Evolutionary conservation across 2,888 invertebrate genomes (phyloP), one percentile per base, ranked within the genome.

Genomic region (Dasysyrphus tricinctus): DNA sequence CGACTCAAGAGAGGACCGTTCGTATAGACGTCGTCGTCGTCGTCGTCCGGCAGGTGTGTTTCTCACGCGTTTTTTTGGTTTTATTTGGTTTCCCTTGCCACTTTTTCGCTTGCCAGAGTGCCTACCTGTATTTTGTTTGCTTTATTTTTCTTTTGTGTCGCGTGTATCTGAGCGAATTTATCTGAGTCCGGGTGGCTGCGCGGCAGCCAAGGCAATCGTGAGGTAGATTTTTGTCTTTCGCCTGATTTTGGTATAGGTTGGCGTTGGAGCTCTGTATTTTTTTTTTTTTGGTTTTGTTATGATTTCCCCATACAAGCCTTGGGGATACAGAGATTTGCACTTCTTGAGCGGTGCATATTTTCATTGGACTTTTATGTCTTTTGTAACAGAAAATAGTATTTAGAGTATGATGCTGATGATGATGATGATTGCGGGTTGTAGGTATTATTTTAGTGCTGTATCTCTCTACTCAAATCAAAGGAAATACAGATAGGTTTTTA

Each of bases 11-110:
- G 19, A 14, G 14, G 7, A 44, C 37, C 51, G 6, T 69, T 24
- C n/a, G n/a, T 44, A n/a, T 7, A 44, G 16, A 4, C 29, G 12
- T 32, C 37, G 16, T 65, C 65, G 8, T 67, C 49, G 24, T 51
- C 51, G 74, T 86, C 81, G 86, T 86, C 86, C 81, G 86, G 86
- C 86, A 86, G 86, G 86, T 86, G 86, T 86, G 86, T 86, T 86
- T 86, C 86, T 86, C 86, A 86, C 86, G 86, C 86, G 78, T 80
- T 85, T 85, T 69, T 76, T 73, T 75, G 6, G 24, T 51, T 69
- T 69, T 69, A 51, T 69, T 69, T 69, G 37, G 67, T 69, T 69
- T 49, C 24, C 67, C 67, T 69, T 69, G 51, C 16, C 65, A 70
- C 57, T 44, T 57, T 72, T 42, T n/a, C 70, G 16, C 16, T 16